phyloP scores from a whole-genome alignment of 2,797 vertebrate species.

The Heterohyrax brucei region DNA sequence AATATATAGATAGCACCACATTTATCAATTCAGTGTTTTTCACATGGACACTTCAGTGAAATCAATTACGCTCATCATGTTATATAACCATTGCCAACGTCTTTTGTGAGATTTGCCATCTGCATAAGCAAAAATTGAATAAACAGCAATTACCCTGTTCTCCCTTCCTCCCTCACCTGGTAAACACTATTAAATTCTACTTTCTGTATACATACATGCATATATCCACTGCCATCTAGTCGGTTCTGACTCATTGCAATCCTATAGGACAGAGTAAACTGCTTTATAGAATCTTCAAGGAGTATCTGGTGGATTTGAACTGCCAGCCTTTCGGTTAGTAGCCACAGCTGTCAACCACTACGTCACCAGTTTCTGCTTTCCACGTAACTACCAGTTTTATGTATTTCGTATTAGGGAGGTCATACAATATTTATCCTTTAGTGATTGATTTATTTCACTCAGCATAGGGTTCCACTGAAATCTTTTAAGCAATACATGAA shows the following conservation, averaged over 20 bases:
- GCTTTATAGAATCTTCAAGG: too few species aligned
- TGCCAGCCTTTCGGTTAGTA: too few species aligned
- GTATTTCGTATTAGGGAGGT: neutral
- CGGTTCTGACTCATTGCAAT: too few species aligned
- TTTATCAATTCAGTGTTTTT: neutral
- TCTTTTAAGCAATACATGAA: neutral
- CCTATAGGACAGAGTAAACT: too few species aligned
- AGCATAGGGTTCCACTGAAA: neutral
- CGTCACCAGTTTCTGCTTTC: neutral
- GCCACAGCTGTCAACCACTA: too few species aligned
- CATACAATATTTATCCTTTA: neutral
- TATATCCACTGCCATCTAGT: too few species aligned
- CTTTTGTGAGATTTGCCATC: neutral
- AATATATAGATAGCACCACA: neutral
- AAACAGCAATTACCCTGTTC: neutral
- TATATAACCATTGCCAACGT: neutral
- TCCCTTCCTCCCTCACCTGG: neutral
- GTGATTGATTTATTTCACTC: neutral
- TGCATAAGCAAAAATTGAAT: neutral
- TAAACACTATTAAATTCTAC: neutral
- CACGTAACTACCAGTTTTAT: neutral
- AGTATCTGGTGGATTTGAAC: too few species aligned
- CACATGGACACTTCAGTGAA: neutral
- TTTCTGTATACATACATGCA: neutral
- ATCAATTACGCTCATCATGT: neutral